Conservation (phyloP, 2,797 vertebrate genomes). For the Paguma larvata region DNA sequence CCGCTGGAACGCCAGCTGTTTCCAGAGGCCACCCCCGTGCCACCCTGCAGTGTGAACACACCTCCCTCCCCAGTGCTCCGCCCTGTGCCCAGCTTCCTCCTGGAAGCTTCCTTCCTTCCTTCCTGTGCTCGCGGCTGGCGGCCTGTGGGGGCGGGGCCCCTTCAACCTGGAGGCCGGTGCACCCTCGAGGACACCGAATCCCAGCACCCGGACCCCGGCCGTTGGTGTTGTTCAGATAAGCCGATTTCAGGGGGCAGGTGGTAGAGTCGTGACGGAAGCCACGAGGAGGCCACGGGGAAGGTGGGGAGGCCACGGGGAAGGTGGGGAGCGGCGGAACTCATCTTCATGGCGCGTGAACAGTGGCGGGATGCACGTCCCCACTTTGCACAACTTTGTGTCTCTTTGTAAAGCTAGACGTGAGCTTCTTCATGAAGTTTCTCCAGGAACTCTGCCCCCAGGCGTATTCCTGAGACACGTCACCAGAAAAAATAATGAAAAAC, state of each 20-base stretch:
- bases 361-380: no score
- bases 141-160: background rate
- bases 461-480: background rate
- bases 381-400: background rate
- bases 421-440: background rate
- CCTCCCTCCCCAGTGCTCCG: rapidly evolving
- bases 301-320: background rate
- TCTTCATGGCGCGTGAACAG: no score
- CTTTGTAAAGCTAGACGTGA: rapidly evolving
- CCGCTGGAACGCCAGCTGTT: background rate
- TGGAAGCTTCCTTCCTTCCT: no score
- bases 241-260: rapidly evolving
- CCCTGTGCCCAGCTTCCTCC: background rate
- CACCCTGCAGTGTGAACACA: rapidly evolving
- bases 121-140: rapidly evolving
- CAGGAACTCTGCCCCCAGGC: background rate
- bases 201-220: background rate
- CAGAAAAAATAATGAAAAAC: background rate
- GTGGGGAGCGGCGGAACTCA: background rate
- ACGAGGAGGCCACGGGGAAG: background rate
- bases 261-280: no score
- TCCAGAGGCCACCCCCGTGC: background rate
- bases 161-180: rapidly evolving
- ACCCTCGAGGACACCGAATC: background rate
- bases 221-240: background rate